Evolutionary conservation across 2,888 invertebrate genomes (phyloP), one percentile per base, ranked within the genome.

Genomic region (Noctuana brunneofusca): DNA sequence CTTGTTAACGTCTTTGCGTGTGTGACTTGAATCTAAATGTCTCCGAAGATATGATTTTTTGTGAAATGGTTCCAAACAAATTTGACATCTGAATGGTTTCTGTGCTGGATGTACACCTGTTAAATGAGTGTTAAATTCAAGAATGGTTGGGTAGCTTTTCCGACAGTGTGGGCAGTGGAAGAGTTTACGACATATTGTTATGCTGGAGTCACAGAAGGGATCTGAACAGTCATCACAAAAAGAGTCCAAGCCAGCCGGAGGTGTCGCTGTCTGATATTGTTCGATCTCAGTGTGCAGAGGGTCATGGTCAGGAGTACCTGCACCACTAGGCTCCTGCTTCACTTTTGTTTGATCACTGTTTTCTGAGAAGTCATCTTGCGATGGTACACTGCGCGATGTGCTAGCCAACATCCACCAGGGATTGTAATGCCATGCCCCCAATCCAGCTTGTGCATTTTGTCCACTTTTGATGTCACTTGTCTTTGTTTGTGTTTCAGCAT

Each of bases 331-430:
- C 69, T 91, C 91, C 68, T 90, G 85, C 74, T 92, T 92, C 3
- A 92, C 85, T 79, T 89, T 92, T 27, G 86, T 73, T 71, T 88
- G 84, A 53, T 91, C 89, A 77, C 80, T 85, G 65, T 80, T 80
- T 70, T 92, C 92, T 22, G 87, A 83, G 71, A 82, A 92, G 64
- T 91, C 90, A 67, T 90, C 89, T 67, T 91, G 91, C 1, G 88
- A 84, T 2, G 89, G 87, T 57, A 87, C 80, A 74, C 81, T 87
- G 50, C 91, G 80, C 8, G 92, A 92, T 2, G 92, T 92, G 67
- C 92, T 84, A 18, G 92, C 92, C 30, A 92, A 79, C 92, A 92
- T 92, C 92, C 92, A 92, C 92, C 92, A 92, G 24, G 92, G 92
- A 64, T 92, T 92, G 69, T 92, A 92, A 68, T 91, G 92, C 92